Conservation (phyloP, 1,140 invertebrate species). For the Trypoxylus dichotomus region DNA sequence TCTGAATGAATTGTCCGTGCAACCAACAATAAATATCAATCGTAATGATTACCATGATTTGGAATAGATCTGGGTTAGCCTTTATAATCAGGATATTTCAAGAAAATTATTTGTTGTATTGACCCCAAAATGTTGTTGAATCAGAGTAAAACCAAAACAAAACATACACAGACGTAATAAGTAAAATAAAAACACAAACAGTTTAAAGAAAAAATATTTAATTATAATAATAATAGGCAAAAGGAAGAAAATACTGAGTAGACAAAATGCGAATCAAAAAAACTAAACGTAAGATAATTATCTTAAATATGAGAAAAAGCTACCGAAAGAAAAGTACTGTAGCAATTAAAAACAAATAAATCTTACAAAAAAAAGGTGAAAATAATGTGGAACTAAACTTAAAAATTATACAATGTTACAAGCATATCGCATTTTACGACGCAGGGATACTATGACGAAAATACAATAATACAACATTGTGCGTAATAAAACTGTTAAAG, state of each 20-base stretch:
- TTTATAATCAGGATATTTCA: neutral
- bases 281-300: conserved; percentile 15
- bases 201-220: conserved; percentile 18
- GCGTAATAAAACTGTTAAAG: conserved; percentile 33
- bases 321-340: conserved; percentile 30
- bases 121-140: neutral
- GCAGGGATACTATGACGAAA: conserved; percentile 17
- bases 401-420: conserved; percentile 28
- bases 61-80: neutral
- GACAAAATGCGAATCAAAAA: conserved; percentile 14
- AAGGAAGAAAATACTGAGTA: conserved; percentile 19
- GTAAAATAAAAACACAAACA: neutral
- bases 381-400: conserved; percentile 34
- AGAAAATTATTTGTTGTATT: conserved; percentile 6
- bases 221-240: conserved; percentile 7
- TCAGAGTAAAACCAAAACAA: neutral
- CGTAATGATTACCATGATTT: too few relatives aligned
- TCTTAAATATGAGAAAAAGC: conserved; percentile 31
- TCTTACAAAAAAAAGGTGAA: conserved; percentile 6
- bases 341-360: conserved; percentile 6
- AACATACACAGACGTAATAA: neutral
- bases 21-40: too few relatives aligned
- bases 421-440: conserved; percentile 1
- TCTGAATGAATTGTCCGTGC: too few relatives aligned
- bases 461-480: conserved; percentile 32